Evolutionary conservation across 2,888 invertebrate genomes (phyloP), one percentile per base, ranked within the genome.

Genomic region (Conchocele bisecta): DNA sequence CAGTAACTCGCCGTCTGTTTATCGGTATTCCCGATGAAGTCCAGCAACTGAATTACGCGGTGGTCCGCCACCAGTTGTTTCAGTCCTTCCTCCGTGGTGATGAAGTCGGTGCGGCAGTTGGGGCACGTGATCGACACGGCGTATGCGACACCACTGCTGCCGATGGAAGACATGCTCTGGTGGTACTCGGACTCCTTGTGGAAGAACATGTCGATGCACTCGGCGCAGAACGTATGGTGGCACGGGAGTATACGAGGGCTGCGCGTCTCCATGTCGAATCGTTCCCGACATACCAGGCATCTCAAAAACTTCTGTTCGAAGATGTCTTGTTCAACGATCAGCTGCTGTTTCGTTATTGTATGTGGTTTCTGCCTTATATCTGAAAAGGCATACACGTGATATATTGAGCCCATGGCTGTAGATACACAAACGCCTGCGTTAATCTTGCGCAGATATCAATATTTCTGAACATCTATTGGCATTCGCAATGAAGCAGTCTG

Each of bases 31-130:
- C 83, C 81, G 2, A 87, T 79, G 63, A 89, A 87, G 54, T 88
- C 87, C 67, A 87, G 66, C n/a, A 88, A 81, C 70, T 88, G 87
- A 17, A 87, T 79, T 5, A 88, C 76, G 28, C 87, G 58, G 56
- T 88, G 87, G 60, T 88, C 87, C 13, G 85, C 84, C 15, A 82
- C 79, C 4, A 88, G 78, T 37, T 83, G 78, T 22, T 65, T 60
- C 6, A 88, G 53, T n/a, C 83, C 84, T 44, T 83, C 85, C 22
- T 83, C 81, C 0, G 85, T 85, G 6, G 85, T 80, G 37, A 87
- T 79, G 56, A 88, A 87, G 24, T 66, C 75, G 9, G 74, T 60
- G 6, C 77, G 54, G 51, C 88, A 88, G 22, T 77, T 73, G 9
- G 87, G 87, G 58, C 88, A 88, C 26, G 79, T 71, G 35, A 88